These are phyloP conservation scores for Keiferia lycopersicella DNA, from an alignment of 2,888 invertebrate species.

Conservation along the genomic window DNA sequence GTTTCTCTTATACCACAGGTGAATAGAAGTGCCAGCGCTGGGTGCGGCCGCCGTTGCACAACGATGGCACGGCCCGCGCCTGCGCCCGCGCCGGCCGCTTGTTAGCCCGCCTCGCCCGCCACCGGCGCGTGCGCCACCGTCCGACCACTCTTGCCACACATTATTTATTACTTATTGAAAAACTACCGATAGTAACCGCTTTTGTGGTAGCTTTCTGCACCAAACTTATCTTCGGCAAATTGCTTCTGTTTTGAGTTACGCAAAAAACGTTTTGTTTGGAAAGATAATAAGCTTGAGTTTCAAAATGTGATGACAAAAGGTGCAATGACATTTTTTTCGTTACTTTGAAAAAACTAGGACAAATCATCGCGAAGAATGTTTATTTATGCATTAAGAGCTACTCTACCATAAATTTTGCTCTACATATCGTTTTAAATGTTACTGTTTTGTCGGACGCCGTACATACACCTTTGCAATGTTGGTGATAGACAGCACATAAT, in stretches of 20 bases:
- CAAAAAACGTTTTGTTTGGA: constrained; percentile 53
- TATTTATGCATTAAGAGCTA: neutral
- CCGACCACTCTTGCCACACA: constrained; percentile 64
- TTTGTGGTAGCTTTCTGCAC: constrained; percentile 51
- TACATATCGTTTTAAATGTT: neutral
- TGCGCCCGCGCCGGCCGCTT: constrained; percentile 37
- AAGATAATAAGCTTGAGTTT: constrained; percentile 36
- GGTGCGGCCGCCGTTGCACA: constrained; percentile 49
- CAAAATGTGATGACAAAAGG: neutral
- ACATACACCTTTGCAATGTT: constrained; percentile 45
- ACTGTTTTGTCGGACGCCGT: neutral
- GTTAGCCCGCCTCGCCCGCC: constrained; percentile 50
- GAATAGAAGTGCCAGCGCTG: constrained; percentile 69
- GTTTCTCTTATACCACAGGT: constrained; percentile 29
- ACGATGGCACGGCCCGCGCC: constrained; percentile 29
- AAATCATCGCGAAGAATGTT: neutral
- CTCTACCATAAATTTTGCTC: neutral
- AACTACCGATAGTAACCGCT: constrained; percentile 65
- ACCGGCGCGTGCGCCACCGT: constrained; percentile 64
- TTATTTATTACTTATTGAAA: constrained; percentile 81
- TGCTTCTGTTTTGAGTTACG: constrained; percentile 35
- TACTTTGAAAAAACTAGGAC: neutral
- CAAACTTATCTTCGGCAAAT: constrained; percentile 36
- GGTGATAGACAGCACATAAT: constrained; percentile 47
- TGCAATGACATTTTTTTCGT: neutral